Evolutionary conservation across 2,888 invertebrate genomes (phyloP), one percentile per base, ranked within the genome.

Genomic region (Cryptocheilus praepositus): DNA sequence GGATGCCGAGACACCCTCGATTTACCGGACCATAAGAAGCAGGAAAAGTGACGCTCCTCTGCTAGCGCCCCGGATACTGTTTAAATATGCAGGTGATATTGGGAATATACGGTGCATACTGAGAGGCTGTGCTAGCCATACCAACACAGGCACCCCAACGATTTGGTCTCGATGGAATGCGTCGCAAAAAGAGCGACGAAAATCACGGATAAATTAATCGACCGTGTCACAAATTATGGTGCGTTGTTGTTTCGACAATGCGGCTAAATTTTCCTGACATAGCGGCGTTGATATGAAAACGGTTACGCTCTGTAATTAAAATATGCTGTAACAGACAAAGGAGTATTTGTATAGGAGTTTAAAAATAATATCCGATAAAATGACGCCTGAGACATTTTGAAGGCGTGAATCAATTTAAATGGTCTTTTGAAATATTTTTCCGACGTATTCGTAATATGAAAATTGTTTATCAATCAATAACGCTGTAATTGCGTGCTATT

Each of bases 41-140:
- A 15, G 36, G 55, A 36, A 36, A 55, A 55, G 55, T 36, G 43
- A 36, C 19, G 55, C 16, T n/a, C 18, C 16, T 36, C 16, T 3
- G 55, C 11, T 36, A 15, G 55, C 4, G 36, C 7, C 36, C 43
- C 15, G 4, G 36, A 16, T 25, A 36, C 21, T 55, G 36, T 28
- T 55, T 55, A 55, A 55, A 55, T 55, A 55, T 55, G 36, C 55
- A 55, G 16, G 16, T n/a, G 55, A 28, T 67, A 67, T 67, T 21
- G 66, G 65, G 61, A 69, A 67, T 64, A 71, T 66, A 68, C 61
- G 60, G 53, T 69, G 62, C 36, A 7, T 5, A 44, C 62, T 67
- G 62, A 70, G 70, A 67, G 19, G 61, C 61, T 61, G 61, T 16
- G 16, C 36, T 2, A 49, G 49, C 49, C 16, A n/a, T n/a, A 1